Base-by-base conservation (phyloP, 2,797 vertebrate species). In the Lindbergichthys nudifrons region DNA sequence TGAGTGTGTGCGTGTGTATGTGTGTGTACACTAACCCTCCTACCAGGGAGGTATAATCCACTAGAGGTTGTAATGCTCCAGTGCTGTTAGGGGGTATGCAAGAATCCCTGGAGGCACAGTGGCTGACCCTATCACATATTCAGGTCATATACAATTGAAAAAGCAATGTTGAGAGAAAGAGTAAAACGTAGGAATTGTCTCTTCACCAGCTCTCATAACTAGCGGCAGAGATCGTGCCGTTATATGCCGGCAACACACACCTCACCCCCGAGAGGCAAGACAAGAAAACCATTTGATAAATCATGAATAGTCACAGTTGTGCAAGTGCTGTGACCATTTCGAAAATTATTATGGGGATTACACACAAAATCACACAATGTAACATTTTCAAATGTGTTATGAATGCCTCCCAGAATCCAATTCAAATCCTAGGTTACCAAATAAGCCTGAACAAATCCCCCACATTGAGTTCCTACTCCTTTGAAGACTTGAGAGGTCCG, bases 371-470 rank as follows among this genome's bases (percentile, higher is more conserved):
- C 91, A 90, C 89, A 95, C 94, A 95, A 95, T 95, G 92, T 91
- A 92, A 94, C 92, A 90, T 94, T 94, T 93, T 86, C 90, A 94
- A 93, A 95, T 92, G 92, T 95, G 94, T 94, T 95, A 93, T 94
- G 92, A 93, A 94, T 94, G 94, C 92, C 91, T 95, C 91, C 91
- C 89, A 92, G 91, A 95, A 94, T 94, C 92, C 94, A 94, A 95
- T 95, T 95, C 93, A 94, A 94, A 95, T 94, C 92, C 93, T 90
- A 92, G 93, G 94, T 95, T 95, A 93, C 93, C 93, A 95, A 94
- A 95, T 95, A 95, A 94, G 94, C 94, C 93, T 94, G 94, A 95
- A 95, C 94, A 95, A 95, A 95, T 95, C 94, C 93, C 91, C 87
- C 90, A 91, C 93, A 92, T 91, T 93, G 90, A 94, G 93, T 94